phyloP scores from a whole-genome alignment of 2,888 invertebrate species.

The Azorinus chamasolen region DNA sequence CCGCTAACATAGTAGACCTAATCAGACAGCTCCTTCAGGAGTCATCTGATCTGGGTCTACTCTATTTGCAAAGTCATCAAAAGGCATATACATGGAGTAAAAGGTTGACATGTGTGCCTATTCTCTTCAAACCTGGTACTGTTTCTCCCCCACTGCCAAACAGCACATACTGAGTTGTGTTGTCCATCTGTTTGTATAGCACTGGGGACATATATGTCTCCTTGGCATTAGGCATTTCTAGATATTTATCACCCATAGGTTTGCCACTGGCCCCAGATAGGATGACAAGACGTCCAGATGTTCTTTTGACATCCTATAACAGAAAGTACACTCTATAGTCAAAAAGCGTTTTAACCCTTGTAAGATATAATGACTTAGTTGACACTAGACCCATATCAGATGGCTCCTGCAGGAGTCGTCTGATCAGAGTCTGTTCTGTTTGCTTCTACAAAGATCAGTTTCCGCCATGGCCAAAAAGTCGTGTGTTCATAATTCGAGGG shows the following conservation, averaged over 20 bases:
- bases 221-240: slow-evolving; percentile 77
- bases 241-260: slow-evolving; percentile 75
- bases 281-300: slow-evolving; percentile 80
- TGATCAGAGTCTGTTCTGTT: too few species aligned
- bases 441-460: too few species aligned
- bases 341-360: background rate
- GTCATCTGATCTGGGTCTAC: too few species aligned
- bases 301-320: slow-evolving; percentile 72
- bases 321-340: background rate
- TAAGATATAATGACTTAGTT: too few species aligned
- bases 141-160: slow-evolving; percentile 85
- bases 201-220: slow-evolving; percentile 84
- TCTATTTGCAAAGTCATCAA: background rate
- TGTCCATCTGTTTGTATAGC: slow-evolving; percentile 73
- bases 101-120: too few species aligned
- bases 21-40: too few species aligned
- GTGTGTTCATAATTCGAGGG: too few species aligned
- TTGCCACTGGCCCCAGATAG: slow-evolving; percentile 82
- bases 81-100: slow-evolving; percentile 64
- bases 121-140: slow-evolving; percentile 73
- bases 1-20: too few species aligned
- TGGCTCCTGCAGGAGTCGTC: too few species aligned
- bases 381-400: too few species aligned
- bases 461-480: too few species aligned
- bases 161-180: slow-evolving; percentile 78